Evolutionary conservation across 92 coral and sea anemone genomes (phyloP).

Genomic region (Siderastrea radians): DNA sequence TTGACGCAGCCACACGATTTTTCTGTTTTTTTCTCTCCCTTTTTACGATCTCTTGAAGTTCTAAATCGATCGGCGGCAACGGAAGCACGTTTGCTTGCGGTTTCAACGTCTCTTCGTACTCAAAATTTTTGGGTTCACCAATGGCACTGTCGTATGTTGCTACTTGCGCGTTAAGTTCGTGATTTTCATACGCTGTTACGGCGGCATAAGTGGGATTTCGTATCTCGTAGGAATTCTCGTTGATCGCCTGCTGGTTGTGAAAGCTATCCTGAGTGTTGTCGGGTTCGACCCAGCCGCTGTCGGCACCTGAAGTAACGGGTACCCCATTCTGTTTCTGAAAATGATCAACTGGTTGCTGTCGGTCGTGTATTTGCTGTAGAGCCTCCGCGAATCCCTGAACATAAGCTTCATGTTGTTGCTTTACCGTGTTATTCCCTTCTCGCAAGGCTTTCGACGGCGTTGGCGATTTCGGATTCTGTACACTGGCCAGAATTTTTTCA

Average conservation of each 20-base stretch:
- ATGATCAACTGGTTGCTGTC: conserved; percentile 67
- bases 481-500: conserved; percentile 91
- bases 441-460: conserved; percentile 65
- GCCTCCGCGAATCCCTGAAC: conserved; percentile 98
- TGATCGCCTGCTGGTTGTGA: conserved; percentile 32
- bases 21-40: conserved; percentile 97
- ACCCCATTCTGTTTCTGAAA: conserved; percentile 43
- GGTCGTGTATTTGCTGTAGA: conserved; percentile 90
- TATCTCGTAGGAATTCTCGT: conserved; percentile 49
- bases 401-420: conserved; percentile 90
- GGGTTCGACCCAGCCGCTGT: conserved; percentile 28
- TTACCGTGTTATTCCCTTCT: conserved; percentile 77
- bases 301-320: conserved; percentile 40
- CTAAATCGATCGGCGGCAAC: conserved; percentile 93
- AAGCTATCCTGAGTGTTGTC: conserved; percentile 34
- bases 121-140: conserved; percentile 51
- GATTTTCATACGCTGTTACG: conserved; percentile 58
- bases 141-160: background rate
- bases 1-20: conserved; percentile 98
- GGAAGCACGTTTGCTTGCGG: conserved; percentile 73
- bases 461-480: conserved; percentile 86
- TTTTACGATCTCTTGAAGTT: conserved; percentile 96
- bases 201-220: conserved; percentile 26
- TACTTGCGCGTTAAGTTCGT: conserved; percentile 25
- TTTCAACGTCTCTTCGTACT: conserved; percentile 53